phyloP scores from a whole-genome alignment of 2,888 invertebrate genomes.

The Bruchidius siliquastri region DNA sequence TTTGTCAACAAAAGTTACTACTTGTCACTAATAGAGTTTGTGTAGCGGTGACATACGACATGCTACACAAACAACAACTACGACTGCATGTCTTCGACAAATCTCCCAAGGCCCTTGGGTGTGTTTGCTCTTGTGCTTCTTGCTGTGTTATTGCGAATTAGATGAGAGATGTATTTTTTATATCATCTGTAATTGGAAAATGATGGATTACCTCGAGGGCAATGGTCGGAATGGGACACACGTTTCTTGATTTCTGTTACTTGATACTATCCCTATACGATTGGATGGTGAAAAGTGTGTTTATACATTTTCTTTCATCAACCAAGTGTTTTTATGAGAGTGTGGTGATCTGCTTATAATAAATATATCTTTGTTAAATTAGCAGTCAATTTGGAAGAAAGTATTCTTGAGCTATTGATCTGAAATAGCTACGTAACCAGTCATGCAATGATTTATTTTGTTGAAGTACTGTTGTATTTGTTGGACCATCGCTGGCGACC shows the following conservation, averaged over 20 bases:
- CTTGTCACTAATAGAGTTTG: conserved; percentile 48
- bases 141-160: neutral
- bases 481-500: too few species aligned
- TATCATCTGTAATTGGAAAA: neutral
- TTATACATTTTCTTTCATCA: too few species aligned
- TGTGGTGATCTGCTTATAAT: too few species aligned
- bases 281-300: too few species aligned
- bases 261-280: too few species aligned
- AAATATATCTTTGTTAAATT: too few species aligned
- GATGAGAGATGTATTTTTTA: neutral
- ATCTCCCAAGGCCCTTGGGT: neutral
- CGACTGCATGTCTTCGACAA: conserved; percentile 5
- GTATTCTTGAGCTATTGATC: too few species aligned
- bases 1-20: conserved; percentile 39
- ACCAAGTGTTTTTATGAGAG: too few species aligned
- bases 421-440: too few species aligned
- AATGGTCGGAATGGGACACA: neutral
- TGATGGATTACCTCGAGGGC: neutral
- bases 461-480: too few species aligned
- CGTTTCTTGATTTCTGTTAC: neutral
- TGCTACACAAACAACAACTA: conserved; percentile 36
- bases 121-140: neutral
- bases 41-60: conserved; percentile 45
- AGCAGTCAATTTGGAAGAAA: too few species aligned
- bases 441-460: too few species aligned